Percentiles rank a stretch among this genome's conserved stretches.
Evolutionary conservation across 2,797 vertebrate species (phyloP).

Genomic region (Chaenodraco wilsoni): DNA sequence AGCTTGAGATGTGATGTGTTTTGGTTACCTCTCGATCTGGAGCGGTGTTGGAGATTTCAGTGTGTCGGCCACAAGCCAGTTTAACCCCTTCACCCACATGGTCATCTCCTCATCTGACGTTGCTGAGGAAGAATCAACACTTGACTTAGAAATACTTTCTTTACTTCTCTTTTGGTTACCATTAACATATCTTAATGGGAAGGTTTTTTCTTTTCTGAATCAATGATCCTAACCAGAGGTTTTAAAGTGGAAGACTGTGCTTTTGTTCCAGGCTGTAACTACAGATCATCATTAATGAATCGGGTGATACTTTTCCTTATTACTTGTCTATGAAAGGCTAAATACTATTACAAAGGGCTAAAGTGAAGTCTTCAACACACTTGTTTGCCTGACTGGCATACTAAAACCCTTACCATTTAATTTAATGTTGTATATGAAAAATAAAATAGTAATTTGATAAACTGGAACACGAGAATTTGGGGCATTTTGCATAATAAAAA

Average conservation of each 20-base stretch:
- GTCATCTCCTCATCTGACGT: conserved; percentile 97
- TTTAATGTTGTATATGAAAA: neutral
- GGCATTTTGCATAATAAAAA: neutral
- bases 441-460: neutral
- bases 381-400: neutral
- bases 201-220: neutral
- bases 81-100: conserved; percentile 98
- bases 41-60: conserved; percentile 92
- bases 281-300: neutral
- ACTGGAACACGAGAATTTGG: neutral
- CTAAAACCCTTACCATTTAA: neutral
- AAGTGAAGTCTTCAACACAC: neutral
- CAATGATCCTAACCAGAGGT: neutral
- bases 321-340: neutral
- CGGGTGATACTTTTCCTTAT: too few relatives aligned
- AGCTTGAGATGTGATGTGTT: neutral
- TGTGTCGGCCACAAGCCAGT: conserved; percentile 92
- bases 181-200: neutral
- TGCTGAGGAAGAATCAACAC: conserved; percentile 77
- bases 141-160: neutral
- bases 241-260: too few relatives aligned
- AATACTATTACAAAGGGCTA: neutral
- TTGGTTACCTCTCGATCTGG: conserved; percentile 92
- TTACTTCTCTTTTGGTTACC: neutral
- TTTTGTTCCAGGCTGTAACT: neutral